Evolutionary conservation across 2,797 vertebrate species (phyloP).

Genomic region (Microctenopoma lineatum): DNA sequence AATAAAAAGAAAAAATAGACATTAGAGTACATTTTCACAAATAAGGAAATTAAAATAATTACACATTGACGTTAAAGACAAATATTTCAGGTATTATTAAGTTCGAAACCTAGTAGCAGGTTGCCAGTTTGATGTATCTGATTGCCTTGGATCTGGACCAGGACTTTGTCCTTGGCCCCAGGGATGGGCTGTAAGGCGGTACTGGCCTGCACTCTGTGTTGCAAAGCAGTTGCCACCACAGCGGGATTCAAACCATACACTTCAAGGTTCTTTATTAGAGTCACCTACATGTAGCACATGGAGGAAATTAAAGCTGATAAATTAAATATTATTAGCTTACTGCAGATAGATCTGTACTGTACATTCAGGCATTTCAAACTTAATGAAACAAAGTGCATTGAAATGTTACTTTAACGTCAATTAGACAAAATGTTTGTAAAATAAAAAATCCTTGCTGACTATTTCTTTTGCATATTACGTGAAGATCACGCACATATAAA

Average conservation of each 20-base stretch:
- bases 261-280: conserved; percentile 94
- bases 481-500: too few relatives aligned
- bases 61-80: too few relatives aligned
- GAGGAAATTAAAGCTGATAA: conserved; percentile 1
- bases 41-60: neutral
- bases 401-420: too few relatives aligned
- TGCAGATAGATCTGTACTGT: neutral
- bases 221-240: conserved; percentile 85
- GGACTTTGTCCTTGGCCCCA: conserved; percentile 88
- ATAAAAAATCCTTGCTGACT: too few relatives aligned
- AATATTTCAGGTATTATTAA: neutral
- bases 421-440: too few relatives aligned
- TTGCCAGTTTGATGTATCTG: conserved; percentile 90
- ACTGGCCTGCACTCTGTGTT: conserved; percentile 93
- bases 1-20: conserved; percentile 61
- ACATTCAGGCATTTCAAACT: too few relatives aligned
- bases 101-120: conserved; percentile 87
- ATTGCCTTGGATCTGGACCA: conserved; percentile 97
- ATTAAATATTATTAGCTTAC: neutral
- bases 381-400: too few relatives aligned
- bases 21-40: neutral
- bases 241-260: conserved; percentile 90
- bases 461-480: too few relatives aligned
- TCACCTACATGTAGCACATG: conserved; percentile 83
- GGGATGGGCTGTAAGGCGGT: conserved; percentile 84